Evolutionary conservation across 2,797 vertebrate species (phyloP), one percentile per base, ranked within the genome.

Genomic region (Amazona finschi): DNA sequence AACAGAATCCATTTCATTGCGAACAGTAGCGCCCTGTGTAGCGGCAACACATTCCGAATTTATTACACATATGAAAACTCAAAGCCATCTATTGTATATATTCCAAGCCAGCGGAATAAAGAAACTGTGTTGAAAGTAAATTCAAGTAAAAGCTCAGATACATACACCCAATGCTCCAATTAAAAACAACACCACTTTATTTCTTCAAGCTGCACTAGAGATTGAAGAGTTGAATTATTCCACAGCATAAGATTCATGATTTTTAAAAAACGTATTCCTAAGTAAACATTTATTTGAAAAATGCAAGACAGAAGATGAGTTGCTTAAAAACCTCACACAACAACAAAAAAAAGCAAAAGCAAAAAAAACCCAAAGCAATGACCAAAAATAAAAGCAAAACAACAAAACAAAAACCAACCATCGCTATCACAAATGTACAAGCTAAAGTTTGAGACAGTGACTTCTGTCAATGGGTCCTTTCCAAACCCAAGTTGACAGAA

Each of bases 1-100:
- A 93, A 99, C 99, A 43, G 99, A 98, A 93, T 99, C 99, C 98
- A 98, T 97, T 96, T 99, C 99, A 72, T 99, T 99, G 69, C 99
- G 98, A 61, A 99, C 99, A 12, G 99, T 99, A 36, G 99, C 99
- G 62, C 99, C 99, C 99, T 99, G 85, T 64, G 91, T 39, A 93
- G 80, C 8, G 60, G 27, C 57, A 97, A 85, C 33, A 95, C 43
- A 58, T 94, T 86, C 87, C 79, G 49, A 93, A 93, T 82, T 82
- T 92, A 85, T 93, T 95, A 88, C 3, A 71, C 5, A 15, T 11
- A 60, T 24, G 33, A 77, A 77, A 94, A 87, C 60, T 92, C 92
- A 93, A 93, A 83, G 69, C 36, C 75, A 87, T 52, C 79, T 91
- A 81, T 77, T 88, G 84, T 64, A 60, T 12, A 18, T 25, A 69